Conservation (phyloP, 2,113 vertebrate species). For the Alligator mississippiensis region DNA sequence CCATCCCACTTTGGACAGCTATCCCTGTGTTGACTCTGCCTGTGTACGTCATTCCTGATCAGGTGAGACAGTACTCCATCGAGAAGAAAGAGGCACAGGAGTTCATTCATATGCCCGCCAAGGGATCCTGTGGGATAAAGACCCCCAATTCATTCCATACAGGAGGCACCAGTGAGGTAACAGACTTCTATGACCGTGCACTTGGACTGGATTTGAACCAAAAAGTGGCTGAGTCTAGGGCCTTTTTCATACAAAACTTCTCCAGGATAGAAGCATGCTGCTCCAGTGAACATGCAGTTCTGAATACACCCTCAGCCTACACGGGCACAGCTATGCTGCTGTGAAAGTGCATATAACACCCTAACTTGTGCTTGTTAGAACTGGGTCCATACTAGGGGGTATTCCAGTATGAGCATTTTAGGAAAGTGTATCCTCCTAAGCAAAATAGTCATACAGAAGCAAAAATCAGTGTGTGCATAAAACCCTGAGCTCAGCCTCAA, state of each 20-base stretch:
- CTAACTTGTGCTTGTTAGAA: not conserved
- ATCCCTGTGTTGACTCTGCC: not conserved
- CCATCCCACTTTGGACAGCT: not conserved
- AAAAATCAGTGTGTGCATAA: not conserved
- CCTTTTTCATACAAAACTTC: not conserved
- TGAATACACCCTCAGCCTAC: no score
- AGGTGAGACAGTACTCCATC: not conserved
- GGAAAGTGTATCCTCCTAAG: not conserved
- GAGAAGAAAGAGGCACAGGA: not conserved
- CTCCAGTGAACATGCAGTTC: no score
- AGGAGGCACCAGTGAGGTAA: not conserved
- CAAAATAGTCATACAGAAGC: no score
- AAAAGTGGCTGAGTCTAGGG: not conserved
- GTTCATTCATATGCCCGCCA: not conserved
- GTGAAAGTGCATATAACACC: not conserved
- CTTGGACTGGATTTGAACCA: not conserved
- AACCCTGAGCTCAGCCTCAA: not conserved
- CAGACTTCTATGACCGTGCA: not conserved
- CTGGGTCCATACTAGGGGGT: not conserved
- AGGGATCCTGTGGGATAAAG: not conserved
- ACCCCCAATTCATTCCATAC: not conserved
- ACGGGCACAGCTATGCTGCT: not conserved
- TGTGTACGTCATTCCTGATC: not conserved
- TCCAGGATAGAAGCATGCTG: not conserved
- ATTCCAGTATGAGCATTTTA: not conserved